These are phyloP conservation scores for Syncerus caffer DNA, from an alignment of 2,797 vertebrate genomes.

Conservation along the genomic window DNA sequence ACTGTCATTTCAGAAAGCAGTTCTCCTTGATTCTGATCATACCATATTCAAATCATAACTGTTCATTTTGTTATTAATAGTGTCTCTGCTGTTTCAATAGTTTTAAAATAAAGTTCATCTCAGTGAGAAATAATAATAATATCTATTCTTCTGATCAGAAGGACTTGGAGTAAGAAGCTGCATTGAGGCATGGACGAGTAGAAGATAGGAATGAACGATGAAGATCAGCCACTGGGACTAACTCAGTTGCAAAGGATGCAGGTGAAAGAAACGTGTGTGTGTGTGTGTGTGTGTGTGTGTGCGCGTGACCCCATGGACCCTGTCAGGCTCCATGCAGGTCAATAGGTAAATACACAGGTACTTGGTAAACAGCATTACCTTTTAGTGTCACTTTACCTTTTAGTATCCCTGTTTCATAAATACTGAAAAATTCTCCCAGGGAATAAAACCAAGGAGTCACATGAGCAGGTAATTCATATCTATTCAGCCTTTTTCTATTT, in stretches of 20 bases:
- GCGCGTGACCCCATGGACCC: neutral
- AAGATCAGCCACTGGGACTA: no score
- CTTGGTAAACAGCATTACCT: neutral
- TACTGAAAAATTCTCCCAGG: neutral
- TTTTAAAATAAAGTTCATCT: constrained; percentile 22
- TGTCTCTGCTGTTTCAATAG: neutral
- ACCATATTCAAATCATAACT: neutral
- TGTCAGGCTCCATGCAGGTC: neutral
- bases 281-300: neutral
- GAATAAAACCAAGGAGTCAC: constrained; percentile 12
- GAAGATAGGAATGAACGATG: fast-evolving
- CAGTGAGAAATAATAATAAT: constrained; percentile 3
- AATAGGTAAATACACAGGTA: neutral
- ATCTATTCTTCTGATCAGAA: neutral
- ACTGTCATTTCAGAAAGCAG: neutral
- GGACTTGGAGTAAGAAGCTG: neutral
- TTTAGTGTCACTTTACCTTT: neutral
- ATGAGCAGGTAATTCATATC: neutral
- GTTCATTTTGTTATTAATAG: neutral
- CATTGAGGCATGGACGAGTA: neutral
- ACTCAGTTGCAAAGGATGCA: neutral
- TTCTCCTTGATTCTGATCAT: constrained; percentile 1
- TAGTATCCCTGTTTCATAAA: neutral
- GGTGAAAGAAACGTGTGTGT: neutral
- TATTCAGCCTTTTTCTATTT: neutral